Conservation (phyloP, 2,797 vertebrate species). For the Chloroceryle inda region DNA sequence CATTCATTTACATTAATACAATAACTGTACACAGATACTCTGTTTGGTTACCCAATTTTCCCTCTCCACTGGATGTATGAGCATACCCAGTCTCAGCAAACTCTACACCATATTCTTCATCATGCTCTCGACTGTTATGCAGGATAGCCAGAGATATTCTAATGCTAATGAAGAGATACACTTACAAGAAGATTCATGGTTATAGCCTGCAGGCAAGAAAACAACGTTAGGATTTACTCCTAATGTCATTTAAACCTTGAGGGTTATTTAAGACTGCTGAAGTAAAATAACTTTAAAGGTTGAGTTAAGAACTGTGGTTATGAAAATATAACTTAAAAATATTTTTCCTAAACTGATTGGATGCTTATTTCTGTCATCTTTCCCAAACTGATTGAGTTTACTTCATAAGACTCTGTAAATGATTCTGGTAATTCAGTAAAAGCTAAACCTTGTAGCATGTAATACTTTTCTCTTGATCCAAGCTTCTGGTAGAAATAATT, state of each 20-base stretch:
- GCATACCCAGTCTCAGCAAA: background rate
- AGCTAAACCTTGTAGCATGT: background rate
- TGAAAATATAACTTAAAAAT: background rate
- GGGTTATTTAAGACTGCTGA: conserved; percentile 2
- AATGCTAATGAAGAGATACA: background rate
- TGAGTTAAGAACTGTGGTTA: background rate
- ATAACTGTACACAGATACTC: background rate
- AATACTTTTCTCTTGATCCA: background rate
- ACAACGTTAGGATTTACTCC: background rate
- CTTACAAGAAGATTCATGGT: conserved; percentile 5
- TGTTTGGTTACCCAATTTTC: background rate
- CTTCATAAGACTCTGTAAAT: background rate
- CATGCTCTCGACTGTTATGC: background rate
- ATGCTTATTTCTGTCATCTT: conserved; percentile 4
- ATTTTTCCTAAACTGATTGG: conserved; percentile 15
- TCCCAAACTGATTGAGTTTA: background rate
- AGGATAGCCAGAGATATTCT: background rate
- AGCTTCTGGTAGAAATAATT: background rate
- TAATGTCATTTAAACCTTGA: background rate
- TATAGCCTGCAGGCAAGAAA: conserved; percentile 20
- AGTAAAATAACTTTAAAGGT: conserved; percentile 20
- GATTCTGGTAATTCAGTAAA: background rate
- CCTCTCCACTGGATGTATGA: background rate
- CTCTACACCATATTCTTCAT: background rate
- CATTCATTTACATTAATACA: background rate